Percentiles rank a stretch among this genome's conserved stretches.
Evolutionary conservation across 1,140 invertebrate genomes (phyloP).

Genomic region (Pristionchus pacificus): DNA sequence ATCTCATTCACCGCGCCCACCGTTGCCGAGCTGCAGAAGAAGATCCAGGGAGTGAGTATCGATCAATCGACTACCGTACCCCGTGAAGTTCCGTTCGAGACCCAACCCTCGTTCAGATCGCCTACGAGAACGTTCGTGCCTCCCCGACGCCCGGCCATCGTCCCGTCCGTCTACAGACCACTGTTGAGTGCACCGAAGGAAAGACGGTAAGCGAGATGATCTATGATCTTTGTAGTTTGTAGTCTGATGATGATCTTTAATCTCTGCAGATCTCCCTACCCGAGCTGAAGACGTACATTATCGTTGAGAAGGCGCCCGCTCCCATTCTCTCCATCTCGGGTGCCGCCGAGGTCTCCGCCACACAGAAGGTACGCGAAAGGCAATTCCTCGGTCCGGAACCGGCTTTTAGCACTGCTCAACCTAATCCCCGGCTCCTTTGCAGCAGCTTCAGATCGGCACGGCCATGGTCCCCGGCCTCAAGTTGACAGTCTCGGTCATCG

Average conservation of each 20-base stretch:
- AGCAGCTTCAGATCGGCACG: constrained; percentile 47
- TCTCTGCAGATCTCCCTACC: constrained; percentile 37
- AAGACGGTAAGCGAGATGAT: constrained; percentile 24
- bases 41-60: too few relatives aligned
- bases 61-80: too few relatives aligned
- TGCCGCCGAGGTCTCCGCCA: constrained; percentile 39
- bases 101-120: constrained; percentile 15
- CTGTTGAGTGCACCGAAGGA: constrained; percentile 35
- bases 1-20: constrained; percentile 39
- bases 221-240: background rate
- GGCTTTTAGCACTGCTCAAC: too few relatives aligned
- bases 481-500: constrained; percentile 45
- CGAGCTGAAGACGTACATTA: constrained; percentile 32
- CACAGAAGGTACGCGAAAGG: constrained; percentile 32
- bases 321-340: constrained; percentile 45
- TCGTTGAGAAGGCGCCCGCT: constrained; percentile 30
- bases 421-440: too few relatives aligned
- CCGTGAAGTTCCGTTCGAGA: constrained; percentile 32
- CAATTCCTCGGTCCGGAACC: too few relatives aligned
- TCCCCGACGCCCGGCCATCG: constrained; percentile 36
- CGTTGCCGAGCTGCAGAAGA: constrained; percentile 32
- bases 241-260: too few relatives aligned
- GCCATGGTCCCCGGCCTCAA: constrained; percentile 50
- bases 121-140: constrained; percentile 42
- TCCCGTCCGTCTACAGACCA: constrained; percentile 28